Base-by-base conservation (phyloP, 1,140 invertebrate genomes). In the Drosophila nigromelanica region DNA sequence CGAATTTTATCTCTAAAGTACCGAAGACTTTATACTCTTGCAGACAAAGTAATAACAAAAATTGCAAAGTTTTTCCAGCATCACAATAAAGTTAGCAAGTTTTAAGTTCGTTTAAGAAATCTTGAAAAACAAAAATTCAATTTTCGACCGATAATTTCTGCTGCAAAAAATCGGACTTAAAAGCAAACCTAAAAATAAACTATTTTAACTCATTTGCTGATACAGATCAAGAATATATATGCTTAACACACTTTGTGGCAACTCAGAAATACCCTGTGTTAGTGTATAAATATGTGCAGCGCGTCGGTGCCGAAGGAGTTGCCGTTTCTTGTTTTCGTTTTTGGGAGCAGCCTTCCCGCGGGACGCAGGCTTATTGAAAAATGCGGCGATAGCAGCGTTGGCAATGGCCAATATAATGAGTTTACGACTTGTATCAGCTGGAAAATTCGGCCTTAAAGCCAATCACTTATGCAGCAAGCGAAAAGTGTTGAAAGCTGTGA, bases 391-490 rank as follows among this genome's bases (percentile, higher is more conserved):
- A 70, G 62, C 69, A 75, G 76, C 76, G 10, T 7, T 15, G 54
- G 62, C 30, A 59, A 72, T 66, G 39, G 47, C 47, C 62, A 72
- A 72, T 67, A 52, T 72, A 72, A 72, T 72, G 69, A 72, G 69
- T 67, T 72, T 72, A 67, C 54, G 62, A 67, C 63, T 67, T 45
- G 40, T 75, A 75, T 40, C 43, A 58, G 51, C 30, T 37, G 43
- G 18, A 15, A 10, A 10, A 21, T 48, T 12, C 2, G 3, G 51
- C 56, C 68, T 66, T 60, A 59, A 74, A 54, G 81, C 64, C 27
- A 64, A 43, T 45, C 76, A 64, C 77, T 80, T 81, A 81, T 81
- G 78, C 63, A 70, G 33, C 7, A 45, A 37, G 21, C 40, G 54
- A 33, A 63, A 51, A 68, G 66, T 74, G 62, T 68, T 52, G 12